phyloP scores from a whole-genome alignment of 1,140 invertebrate species.

The Temnothorax nylanderi region DNA sequence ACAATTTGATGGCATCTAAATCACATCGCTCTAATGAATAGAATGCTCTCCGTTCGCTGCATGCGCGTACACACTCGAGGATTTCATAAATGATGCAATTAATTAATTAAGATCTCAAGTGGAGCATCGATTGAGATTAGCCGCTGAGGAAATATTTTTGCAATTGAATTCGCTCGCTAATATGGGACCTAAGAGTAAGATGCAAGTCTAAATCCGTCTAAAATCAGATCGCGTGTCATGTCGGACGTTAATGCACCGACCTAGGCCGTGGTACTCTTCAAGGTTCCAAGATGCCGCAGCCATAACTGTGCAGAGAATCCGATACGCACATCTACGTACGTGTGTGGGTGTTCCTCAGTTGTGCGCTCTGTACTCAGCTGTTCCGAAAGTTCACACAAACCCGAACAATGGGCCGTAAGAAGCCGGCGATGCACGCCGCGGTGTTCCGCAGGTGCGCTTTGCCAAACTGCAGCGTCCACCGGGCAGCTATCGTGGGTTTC shows the following conservation, averaged over 20 bases:
- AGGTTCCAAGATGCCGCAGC: conserved; percentile 36
- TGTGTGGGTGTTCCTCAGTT: not conserved
- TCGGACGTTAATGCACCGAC: conserved; percentile 25
- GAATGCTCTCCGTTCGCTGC: not conserved
- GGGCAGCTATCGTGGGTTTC: conserved; percentile 71
- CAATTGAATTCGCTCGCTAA: conserved; percentile 18
- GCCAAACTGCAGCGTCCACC: conserved; percentile 67
- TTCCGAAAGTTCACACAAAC: conserved; percentile 67
- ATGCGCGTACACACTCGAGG: too few relatives aligned
- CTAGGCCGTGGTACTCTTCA: conserved; percentile 45
- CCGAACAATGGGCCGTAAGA: conserved; percentile 67
- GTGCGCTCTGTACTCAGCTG: conserved; percentile 25
- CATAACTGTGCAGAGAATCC: conserved; percentile 31
- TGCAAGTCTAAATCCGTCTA: not conserved
- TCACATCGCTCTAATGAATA: not conserved
- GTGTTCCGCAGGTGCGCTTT: not conserved
- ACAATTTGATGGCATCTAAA: not conserved
- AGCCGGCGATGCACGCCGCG: not conserved
- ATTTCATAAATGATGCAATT: not conserved
- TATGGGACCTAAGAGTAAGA: not conserved
- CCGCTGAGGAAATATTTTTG: conserved; percentile 1
- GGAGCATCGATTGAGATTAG: conserved; percentile 4
- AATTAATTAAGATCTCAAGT: not conserved
- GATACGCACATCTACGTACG: not conserved
- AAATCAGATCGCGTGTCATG: conserved; percentile 11